Percentiles rank a stretch among this genome's conserved stretches.
Evolutionary conservation across 2,797 vertebrate species (phyloP).

Genomic region (Coilia nasus): DNA sequence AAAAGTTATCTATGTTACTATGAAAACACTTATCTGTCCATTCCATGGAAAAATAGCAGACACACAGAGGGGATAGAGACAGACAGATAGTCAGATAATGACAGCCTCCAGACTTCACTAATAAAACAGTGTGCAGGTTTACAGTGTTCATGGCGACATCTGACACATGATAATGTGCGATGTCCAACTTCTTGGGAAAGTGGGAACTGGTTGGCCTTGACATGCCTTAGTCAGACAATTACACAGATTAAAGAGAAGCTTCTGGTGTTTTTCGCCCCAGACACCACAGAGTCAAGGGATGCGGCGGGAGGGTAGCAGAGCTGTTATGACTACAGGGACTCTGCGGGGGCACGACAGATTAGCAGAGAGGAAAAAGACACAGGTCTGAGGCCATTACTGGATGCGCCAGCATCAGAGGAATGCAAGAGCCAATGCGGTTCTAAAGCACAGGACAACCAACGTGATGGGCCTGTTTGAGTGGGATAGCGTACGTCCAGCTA

Average conservation of each 20-base stretch:
- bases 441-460: neutral
- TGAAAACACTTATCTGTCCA: neutral
- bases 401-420: neutral
- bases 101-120: too few species aligned
- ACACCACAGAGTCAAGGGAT: neutral
- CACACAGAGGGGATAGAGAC: too few species aligned
- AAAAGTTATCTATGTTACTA: neutral
- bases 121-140: neutral
- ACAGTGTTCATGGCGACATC: neutral
- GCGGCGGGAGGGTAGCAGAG: neutral
- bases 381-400: neutral
- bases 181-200: neutral
- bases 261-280: neutral
- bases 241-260: neutral
- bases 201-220: neutral
- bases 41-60: neutral
- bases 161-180: neutral
- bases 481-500: neutral
- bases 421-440: neutral
- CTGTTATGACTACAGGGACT: neutral
- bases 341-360: neutral
- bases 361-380: neutral
- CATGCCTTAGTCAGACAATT: conserved; percentile 9
- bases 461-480: neutral
- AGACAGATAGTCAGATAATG: too few species aligned